phyloP scores from a whole-genome alignment of 2,113 vertebrate genomes.

The Oncorhynchus clarkii region DNA sequence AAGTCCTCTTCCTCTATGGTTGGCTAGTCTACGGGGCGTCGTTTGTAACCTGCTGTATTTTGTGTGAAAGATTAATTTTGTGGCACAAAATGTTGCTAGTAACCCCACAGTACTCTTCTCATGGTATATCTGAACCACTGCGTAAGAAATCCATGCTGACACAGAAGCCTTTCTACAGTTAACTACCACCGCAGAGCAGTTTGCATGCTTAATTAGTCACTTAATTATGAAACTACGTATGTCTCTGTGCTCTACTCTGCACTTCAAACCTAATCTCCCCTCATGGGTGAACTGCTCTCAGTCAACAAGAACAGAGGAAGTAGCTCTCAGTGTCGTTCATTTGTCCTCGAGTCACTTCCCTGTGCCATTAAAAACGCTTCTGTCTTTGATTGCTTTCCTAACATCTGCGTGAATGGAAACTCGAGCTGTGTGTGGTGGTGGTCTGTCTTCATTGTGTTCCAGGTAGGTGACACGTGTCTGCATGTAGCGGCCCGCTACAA shows the following conservation, averaged over 20 bases:
- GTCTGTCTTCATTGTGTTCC: constrained; percentile 61
- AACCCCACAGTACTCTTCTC: not conserved
- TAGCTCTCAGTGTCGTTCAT: not conserved
- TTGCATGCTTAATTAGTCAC: constrained; percentile 1
- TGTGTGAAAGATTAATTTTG: not conserved
- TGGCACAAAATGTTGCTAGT: no score
- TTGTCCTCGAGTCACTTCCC: not conserved
- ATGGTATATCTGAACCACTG: not conserved
- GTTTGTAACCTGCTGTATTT: not conserved
- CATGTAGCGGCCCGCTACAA: constrained; percentile 94
- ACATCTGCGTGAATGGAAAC: not conserved
- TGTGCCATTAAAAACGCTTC: not conserved
- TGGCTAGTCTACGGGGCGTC: not conserved
- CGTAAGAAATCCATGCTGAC: not conserved
- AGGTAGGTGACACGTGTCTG: constrained; percentile 93
- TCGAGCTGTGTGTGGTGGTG: constrained; percentile 27
- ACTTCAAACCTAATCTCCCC: constrained; percentile 6
- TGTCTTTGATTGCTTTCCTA: not conserved
- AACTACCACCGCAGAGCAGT: not conserved
- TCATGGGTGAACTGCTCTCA: constrained; percentile 1
- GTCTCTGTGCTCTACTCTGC: not conserved
- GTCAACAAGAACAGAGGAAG: not conserved
- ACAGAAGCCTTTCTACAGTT: not conserved
- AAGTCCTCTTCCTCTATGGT: constrained; percentile 43
- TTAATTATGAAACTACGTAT: constrained; percentile 13